Evolutionary conservation across 2,797 vertebrate genomes (phyloP), one percentile per base, ranked within the genome.

Genomic region (Merluccius polli): DNA sequence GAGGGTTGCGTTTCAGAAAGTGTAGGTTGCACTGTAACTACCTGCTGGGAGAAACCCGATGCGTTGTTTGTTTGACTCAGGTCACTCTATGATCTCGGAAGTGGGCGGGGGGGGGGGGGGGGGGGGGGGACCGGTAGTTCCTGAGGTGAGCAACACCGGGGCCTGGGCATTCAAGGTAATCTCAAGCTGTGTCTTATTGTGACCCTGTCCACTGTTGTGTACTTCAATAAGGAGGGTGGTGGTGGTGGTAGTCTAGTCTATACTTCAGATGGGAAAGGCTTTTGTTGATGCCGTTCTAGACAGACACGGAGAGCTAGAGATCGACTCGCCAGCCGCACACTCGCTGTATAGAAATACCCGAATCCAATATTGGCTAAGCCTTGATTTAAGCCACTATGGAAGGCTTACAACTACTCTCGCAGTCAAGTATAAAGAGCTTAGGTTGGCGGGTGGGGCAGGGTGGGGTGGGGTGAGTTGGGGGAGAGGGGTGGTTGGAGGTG

Each of bases 371-470:
- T 83, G 81, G 81, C 83, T 90, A 82, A 89, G 84, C 84, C 75
- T 12, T 80, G 85, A 89, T 88, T 91, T 89, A 90, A 90, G 83
- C 85, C 80, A 71, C 65, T 41, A 79, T 89, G 89, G 89, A 89
- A 79, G 73, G 79, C 32, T 77, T 82, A 90, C 90, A 91, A 88
- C 75, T 84, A 81, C 88, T 90, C 77, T 83, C 87, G 85, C 84
- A 85, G 83, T 70, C 79, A 84, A 79, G 83, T 75, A n/a, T 85
- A 85, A 90, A 90, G 88, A 87, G 89, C 90, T 92, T 90, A 86
- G 80, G 41, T 75, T 78, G 79, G 78, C 36, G 70, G 74, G 77
- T 81, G 80, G 72, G 71, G 78, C 67, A 73, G 78, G 78, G 79
- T 70, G 70, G 78, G 52, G 21, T 15, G 44, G 44, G 15, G 15